Base-by-base conservation (phyloP, 2,797 vertebrate species). In the Enteromius unitaeniatus region DNA sequence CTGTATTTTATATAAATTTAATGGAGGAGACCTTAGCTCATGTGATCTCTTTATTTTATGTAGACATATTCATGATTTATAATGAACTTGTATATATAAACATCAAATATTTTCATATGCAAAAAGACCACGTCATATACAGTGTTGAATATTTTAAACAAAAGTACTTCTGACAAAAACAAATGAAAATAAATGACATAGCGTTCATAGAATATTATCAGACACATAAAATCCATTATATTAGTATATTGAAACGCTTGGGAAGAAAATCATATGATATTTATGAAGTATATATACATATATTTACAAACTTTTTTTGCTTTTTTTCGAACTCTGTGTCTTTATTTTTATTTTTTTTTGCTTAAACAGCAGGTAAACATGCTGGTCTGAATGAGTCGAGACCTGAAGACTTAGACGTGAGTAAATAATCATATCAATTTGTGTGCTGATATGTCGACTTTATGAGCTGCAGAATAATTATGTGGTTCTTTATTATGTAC, bases 21-120 rank as follows among this genome's bases (percentile, higher is more conserved):
- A 31, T 85, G 85, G 14, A 76, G 14, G 49, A 74, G 49, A 53
- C 49, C 21, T n/a, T 34, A 77, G 8, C 88, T 92, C 89, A 86
- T 86, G 89, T 90, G 90, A 91, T 89, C 86, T 89, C 87, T 93
- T 94, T 94, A 94, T 94, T 93, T 93, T 93, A 94, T 94, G 93
- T 91, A 88, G 90, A 94, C 93, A 94, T 90, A 93, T 83, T 77
- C 81, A 77, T 79, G 93, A 94, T 93, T 75, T 92, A 72, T 62
- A 47, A 60, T 49, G 26, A 93, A 92, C 90, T 91, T 93, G 93
- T 92, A 92, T 90, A 87, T 88, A 87, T 83, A 90, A 90, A 93
- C 93, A 93, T 91, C 90, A 92, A 92, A 91, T 90, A 74, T 82
- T 85, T 69, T 73, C 88, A 93, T 89, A 62, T 55, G 88, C 69